Conservation (phyloP, 1,140 invertebrate species). For the Teleogryllus occipitalis region DNA sequence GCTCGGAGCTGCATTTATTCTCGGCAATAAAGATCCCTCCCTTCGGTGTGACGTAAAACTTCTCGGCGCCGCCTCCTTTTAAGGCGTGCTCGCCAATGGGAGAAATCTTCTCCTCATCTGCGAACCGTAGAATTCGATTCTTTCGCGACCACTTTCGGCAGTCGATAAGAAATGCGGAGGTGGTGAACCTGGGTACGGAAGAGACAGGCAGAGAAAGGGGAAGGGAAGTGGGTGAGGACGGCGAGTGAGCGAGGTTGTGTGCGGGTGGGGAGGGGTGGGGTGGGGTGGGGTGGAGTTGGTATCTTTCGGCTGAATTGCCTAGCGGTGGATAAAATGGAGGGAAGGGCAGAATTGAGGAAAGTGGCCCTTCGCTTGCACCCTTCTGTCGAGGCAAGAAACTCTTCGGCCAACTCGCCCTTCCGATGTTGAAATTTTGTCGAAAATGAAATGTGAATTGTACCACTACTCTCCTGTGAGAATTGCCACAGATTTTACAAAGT, state of each 20-base stretch:
- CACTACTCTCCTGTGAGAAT: no score
- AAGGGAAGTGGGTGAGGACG: not conserved
- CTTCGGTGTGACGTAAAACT: no score
- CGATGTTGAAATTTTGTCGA: no score
- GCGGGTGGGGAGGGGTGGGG: no score
- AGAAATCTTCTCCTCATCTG: not conserved
- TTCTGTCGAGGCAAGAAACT: not conserved
- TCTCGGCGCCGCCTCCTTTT: not conserved
- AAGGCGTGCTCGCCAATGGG: not conserved
- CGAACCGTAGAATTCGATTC: not conserved
- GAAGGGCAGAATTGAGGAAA: not conserved
- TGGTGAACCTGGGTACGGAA: not conserved
- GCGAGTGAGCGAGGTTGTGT: not conserved
- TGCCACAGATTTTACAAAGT: no score
- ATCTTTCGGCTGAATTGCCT: not conserved
- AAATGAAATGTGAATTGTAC: no score
- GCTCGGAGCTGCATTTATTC: no score
- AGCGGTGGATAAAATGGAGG: not conserved
- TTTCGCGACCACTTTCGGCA: not conserved
- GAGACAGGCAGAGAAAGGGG: not conserved
- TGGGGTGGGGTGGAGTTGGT: not conserved
- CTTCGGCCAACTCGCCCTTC: no score
- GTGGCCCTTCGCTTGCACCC: not conserved
- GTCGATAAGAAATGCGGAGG: not conserved
- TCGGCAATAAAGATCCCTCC: no score